Evolutionary conservation across 2,888 invertebrate species (phyloP).

Genomic region (Drosophila affinis): DNA sequence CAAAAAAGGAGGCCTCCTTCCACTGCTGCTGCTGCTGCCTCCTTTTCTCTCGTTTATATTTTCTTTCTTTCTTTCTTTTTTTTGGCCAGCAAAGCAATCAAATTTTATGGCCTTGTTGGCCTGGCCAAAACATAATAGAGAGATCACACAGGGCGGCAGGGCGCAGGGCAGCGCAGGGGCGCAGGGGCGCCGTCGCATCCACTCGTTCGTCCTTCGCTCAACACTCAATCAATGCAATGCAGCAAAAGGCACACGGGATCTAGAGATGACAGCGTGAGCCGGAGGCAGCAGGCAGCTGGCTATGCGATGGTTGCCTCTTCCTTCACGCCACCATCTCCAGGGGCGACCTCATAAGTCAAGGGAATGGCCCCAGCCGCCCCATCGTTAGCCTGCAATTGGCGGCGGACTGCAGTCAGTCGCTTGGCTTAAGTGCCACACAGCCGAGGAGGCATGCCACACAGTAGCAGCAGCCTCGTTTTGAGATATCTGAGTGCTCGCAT

Average conservation of each 20-base stretch:
- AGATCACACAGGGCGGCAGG: slow-evolving; percentile 37
- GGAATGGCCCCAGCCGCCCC: slow-evolving; percentile 47
- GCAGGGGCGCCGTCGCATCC: slow-evolving; percentile 49
- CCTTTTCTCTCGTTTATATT: slow-evolving; percentile 14
- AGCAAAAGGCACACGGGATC: slow-evolving; percentile 31
- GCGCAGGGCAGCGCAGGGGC: not conserved
- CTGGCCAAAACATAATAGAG: slow-evolving; percentile 58
- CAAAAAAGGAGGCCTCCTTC: slow-evolving; percentile 6
- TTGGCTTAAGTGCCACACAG: slow-evolving; percentile 55
- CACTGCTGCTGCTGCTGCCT: slow-evolving; percentile 2
- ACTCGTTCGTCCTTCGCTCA: slow-evolving; percentile 38
- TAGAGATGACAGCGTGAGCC: slow-evolving; percentile 9
- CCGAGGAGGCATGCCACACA: slow-evolving; percentile 29
- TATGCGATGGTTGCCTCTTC: too few relatives aligned
- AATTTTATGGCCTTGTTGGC: slow-evolving; percentile 74
- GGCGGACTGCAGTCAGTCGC: slow-evolving; percentile 44
- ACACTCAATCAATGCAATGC: slow-evolving; percentile 66
- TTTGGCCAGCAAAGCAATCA: slow-evolving; percentile 60
- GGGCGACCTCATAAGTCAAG: slow-evolving; percentile 66
- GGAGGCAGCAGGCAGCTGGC: too few relatives aligned
- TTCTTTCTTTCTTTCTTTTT: slow-evolving; percentile 1
- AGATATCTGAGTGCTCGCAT: slow-evolving; percentile 57
- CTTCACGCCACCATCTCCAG: slow-evolving; percentile 17
- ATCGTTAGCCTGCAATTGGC: slow-evolving; percentile 48
- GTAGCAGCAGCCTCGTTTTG: slow-evolving; percentile 26